Conservation (phyloP, 2,888 invertebrate species). For the Drosophila flavopinicola region DNA sequence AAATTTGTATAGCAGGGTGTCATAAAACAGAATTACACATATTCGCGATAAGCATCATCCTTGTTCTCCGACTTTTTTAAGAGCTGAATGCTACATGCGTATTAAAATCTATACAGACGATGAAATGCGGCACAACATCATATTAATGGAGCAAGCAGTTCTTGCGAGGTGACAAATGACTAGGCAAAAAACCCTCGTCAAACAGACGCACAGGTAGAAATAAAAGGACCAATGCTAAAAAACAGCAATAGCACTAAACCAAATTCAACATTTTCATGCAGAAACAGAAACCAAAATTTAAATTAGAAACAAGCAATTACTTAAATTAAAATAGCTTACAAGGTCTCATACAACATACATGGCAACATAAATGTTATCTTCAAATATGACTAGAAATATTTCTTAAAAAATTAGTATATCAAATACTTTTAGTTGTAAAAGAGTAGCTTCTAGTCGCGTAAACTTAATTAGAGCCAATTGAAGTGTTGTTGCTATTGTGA, state of each 20-base stretch:
- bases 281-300: no score
- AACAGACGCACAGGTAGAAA: neutral
- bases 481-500: slow-evolving; percentile 21
- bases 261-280: no score
- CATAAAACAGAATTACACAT: slow-evolving; percentile 6
- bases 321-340: no score
- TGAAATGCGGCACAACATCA: neutral
- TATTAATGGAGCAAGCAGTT: neutral
- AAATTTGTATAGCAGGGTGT: neutral
- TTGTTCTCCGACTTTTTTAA: neutral
- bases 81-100: neutral
- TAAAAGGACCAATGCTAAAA: no score
- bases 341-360: no score
- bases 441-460: slow-evolving; percentile 21
- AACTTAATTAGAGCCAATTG: neutral
- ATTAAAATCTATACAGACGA: neutral
- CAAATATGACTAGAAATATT: neutral
- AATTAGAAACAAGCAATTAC: neutral
- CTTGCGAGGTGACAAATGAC: neutral
- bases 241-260: neutral
- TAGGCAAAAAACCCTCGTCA: neutral
- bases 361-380: no score
- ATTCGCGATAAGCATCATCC: slow-evolving; percentile 2
- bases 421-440: neutral
- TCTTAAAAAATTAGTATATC: neutral